phyloP scores from a whole-genome alignment of 2,113 vertebrate genomes.

The Sardina pilchardus region DNA sequence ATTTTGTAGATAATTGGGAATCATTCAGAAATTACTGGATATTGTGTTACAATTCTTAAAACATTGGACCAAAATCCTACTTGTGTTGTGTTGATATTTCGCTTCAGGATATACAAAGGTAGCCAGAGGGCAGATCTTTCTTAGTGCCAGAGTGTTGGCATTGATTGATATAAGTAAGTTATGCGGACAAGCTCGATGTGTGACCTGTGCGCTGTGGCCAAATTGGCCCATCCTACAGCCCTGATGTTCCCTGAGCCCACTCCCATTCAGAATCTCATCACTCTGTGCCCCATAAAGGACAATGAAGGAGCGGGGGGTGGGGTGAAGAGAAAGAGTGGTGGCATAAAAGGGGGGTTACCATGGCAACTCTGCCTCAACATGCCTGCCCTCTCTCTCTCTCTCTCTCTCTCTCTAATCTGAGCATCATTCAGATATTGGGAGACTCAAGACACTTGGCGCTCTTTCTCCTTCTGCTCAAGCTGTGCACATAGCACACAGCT shows the following conservation, averaged over 20 bases:
- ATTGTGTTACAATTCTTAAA: too few relatives aligned
- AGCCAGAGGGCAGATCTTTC: background rate
- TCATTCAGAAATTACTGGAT: too few relatives aligned
- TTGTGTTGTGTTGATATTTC: background rate
- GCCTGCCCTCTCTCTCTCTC: too few relatives aligned
- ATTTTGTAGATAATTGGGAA: too few relatives aligned
- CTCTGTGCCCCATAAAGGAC: background rate
- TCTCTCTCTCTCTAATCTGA: background rate
- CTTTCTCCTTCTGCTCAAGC: background rate
- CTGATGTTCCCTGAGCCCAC: background rate
- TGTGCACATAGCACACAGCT: conserved; percentile 1
- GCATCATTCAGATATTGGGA: conserved; percentile 5
- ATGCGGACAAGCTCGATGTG: background rate
- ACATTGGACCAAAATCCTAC: background rate
- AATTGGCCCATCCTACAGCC: background rate
- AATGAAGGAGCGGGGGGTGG: background rate
- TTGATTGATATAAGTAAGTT: background rate
- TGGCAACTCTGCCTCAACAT: background rate
- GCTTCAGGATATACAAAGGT: background rate
- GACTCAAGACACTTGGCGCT: background rate
- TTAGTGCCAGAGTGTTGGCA: background rate
- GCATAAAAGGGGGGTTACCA: conserved; percentile 2
- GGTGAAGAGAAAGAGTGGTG: background rate
- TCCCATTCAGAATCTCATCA: background rate
- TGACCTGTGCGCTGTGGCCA: background rate